Evolutionary conservation across 2,888 invertebrate genomes (phyloP), one percentile per base, ranked within the genome.

Genomic region (Flexamia atlantica): DNA sequence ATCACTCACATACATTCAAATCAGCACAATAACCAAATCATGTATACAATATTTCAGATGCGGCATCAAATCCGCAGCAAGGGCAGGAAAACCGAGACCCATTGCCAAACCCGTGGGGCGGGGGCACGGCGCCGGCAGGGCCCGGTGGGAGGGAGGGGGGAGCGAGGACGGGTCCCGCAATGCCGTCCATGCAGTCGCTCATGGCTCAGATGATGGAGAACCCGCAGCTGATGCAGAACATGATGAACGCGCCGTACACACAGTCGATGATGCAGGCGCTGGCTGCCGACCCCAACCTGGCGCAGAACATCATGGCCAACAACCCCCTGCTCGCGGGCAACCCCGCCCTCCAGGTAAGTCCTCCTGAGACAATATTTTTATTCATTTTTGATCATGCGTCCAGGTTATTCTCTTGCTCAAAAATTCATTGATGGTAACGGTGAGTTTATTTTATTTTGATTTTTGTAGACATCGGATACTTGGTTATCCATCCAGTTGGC

Each of bases 41-140:
- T n/a, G n/a, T n/a, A 36, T 36, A 9, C 36, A 36, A 36, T 36
- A 9, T 64, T 64, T 1, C 30, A 64, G 64, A 64, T 28, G 28
- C 64, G 12, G 84, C 70, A 1, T 83, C 92, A 72, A 95, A 95
- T 90, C 96, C 95, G 0, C 97, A 97, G 89, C 96, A 96, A 89
- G 99, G 99, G 10, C 94, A 96, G 25, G 99, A 97, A 90, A 98
- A 98, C 90, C 93, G 96, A 79, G 96, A 97, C 88, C 99, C 99
- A 0, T 91, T 99, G 85, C 99, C 99, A 17, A 99, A 99, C 92
- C 99, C 99, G 46, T 97, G 99, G 95, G 86, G 87, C 23, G 92
- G 93, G 84, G 91, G 92, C 57, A 90, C 90, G 0, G 88, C 88
- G n/a, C 88, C 87, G 53, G 64, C 53, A 17, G 70, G 80, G 20